Conservation (phyloP, 2,797 vertebrate genomes). For the Sebastes hubbsi region DNA sequence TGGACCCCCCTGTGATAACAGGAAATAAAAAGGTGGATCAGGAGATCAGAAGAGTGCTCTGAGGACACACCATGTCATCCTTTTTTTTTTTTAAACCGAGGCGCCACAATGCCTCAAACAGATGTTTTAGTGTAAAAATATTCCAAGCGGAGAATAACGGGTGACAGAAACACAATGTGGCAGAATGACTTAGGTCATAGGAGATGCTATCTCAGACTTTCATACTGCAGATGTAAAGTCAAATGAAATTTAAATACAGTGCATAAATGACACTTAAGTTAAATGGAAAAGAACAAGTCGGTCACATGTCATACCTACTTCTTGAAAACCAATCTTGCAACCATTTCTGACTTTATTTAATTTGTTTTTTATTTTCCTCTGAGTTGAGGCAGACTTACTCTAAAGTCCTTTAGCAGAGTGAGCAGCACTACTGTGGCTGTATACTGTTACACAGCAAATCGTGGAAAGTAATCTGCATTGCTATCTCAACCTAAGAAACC, state of each 20-base stretch:
- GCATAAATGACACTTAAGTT: not conserved
- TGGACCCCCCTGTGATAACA: conserved; percentile 9
- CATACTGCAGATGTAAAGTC: not conserved
- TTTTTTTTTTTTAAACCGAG: not conserved
- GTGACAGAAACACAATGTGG: not conserved
- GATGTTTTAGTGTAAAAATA: conserved; percentile 2
- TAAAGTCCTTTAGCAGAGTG: not conserved
- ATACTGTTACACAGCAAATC: not conserved
- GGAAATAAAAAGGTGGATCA: conserved; percentile 45
- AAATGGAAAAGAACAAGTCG: not conserved
- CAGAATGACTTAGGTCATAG: not conserved
- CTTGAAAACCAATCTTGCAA: not conserved
- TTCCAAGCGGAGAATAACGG: not conserved
- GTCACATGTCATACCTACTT: not conserved
- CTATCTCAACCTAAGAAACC: not conserved
- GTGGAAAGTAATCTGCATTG: not conserved
- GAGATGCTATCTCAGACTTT: not conserved
- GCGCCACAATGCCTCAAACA: not conserved
- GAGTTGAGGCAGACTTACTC: not conserved
- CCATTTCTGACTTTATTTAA: not conserved
- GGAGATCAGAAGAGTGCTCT: conserved; percentile 23
- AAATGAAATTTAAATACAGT: not conserved
- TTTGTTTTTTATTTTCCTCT: not conserved
- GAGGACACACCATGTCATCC: not conserved
- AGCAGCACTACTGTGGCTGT: not conserved